Evolutionary conservation across 2,797 vertebrate genomes (phyloP).

Genomic region (Lemur catta): DNA sequence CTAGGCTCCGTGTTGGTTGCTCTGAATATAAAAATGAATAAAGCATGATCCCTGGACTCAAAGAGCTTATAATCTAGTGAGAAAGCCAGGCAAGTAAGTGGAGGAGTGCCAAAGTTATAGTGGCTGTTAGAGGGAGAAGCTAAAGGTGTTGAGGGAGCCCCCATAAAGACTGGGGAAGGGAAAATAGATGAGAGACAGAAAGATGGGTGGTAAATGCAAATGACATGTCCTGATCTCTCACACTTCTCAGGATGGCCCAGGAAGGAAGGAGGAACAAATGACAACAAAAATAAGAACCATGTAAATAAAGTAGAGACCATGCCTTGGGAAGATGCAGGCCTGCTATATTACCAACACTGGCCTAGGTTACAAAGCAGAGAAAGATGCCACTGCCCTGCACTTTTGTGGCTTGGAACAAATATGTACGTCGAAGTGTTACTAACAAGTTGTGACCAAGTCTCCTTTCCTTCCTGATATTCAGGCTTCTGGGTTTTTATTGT

Average conservation of each 20-base stretch:
- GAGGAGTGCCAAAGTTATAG: not conserved
- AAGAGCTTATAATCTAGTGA: not conserved
- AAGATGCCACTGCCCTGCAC: not conserved
- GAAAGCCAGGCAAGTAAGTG: not conserved
- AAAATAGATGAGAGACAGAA: not conserved
- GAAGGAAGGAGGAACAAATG: not conserved
- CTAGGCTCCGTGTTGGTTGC: not conserved
- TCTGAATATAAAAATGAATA: not conserved
- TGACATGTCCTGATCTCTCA: not conserved
- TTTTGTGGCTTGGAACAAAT: not conserved
- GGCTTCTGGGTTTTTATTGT: conserved; percentile 54
- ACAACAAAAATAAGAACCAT: not conserved
- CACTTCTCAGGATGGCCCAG: not conserved
- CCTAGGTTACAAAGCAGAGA: not conserved
- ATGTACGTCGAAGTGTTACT: conserved; percentile 5
- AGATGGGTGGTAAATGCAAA: not conserved
- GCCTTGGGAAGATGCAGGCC: not conserved
- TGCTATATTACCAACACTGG: not conserved
- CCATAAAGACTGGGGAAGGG: not conserved
- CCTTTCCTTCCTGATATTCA: conserved; percentile 58
- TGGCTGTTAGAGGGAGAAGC: not conserved
- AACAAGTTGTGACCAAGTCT: conserved; percentile 8
- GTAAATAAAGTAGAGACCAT: not conserved
- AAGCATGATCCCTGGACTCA: not conserved
- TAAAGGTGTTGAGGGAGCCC: too few relatives aligned